Base-by-base conservation (phyloP, 2,888 invertebrate species). In the Chloroclysta siterata region DNA sequence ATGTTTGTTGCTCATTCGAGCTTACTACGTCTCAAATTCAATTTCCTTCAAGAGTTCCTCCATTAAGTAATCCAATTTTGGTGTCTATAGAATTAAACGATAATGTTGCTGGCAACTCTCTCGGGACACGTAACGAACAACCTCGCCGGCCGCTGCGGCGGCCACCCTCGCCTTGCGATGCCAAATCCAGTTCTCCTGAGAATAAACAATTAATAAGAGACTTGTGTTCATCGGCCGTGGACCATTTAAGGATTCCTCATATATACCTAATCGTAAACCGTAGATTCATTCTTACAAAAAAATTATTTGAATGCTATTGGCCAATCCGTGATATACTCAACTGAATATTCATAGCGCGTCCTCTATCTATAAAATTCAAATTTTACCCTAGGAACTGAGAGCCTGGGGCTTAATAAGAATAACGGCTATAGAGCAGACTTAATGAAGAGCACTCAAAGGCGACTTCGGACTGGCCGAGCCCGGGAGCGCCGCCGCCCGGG, bases 381-480 rank as follows among this genome's bases (percentile, higher is more conserved):
- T 83, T 74, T 72, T 58, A 53, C 71, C 64, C 66, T 69, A 71
- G 69, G 57, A 59, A 51, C 15, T 44, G 54, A 51, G 69, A 77
- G 72, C 73, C 73, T 70, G 77, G 76, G 75, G 70, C 75, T 39
- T 78, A 83, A 83, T 81, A 86, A 85, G 83, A 85, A 83, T 82
- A 84, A 82, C 78, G 78, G 72, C 77, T 79, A 85, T 84, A 82
- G 82, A 85, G 85, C 81, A 82, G 76, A 79, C 75, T 77, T 87
- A 88, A 89, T 86, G 84, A 87, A 89, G 85, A 87, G 84, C 80
- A 73, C 89, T 89, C 83, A 81, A 83, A 85, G 84, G 82, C 79
- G 72, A 79, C 75, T 77, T 75, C 76, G 74, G 76, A 70, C 76
- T 76, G 74, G 75, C 72, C 75, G 72, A 75, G 77, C 73, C 76